A percentile compares a stretch with the other conserved stretches of the same genome.
Conservation (phyloP, 2,113 vertebrate species). For the Callopanchax toddi region DNA sequence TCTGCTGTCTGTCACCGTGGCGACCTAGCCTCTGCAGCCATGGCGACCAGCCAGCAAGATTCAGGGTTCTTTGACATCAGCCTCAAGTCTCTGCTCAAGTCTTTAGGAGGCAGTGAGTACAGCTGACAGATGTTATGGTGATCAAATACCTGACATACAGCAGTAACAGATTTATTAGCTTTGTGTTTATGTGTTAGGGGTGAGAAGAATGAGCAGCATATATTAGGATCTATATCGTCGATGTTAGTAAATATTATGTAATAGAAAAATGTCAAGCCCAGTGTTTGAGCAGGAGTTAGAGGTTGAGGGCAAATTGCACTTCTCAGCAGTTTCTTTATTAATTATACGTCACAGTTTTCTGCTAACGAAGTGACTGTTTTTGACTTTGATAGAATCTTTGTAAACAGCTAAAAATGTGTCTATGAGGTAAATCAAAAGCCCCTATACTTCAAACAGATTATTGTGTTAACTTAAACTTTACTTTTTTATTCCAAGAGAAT, state of each 20-base stretch:
- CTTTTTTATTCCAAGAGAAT: too few species aligned
- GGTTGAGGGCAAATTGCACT: constrained; percentile 38
- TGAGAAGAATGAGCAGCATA: constrained; percentile 8
- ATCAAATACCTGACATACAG: constrained; percentile 18
- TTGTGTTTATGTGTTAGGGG: constrained; percentile 11
- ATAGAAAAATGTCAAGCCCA: constrained; percentile 34
- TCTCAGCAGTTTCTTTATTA: constrained; percentile 55
- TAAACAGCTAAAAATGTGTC: too few species aligned
- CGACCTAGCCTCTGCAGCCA: constrained; percentile 77
- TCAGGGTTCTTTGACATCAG: constrained; percentile 83
- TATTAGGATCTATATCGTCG: constrained; percentile 43
- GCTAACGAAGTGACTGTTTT: constrained; percentile 3
- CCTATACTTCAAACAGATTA: too few species aligned
- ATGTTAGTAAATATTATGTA: constrained; percentile 54
- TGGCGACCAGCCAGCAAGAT: constrained; percentile 82
- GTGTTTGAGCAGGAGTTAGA: constrained; percentile 22
- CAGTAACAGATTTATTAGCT: not conserved
- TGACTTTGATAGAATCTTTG: constrained; percentile 3
- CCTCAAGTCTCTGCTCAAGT: constrained; percentile 82
- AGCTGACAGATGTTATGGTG: constrained; percentile 26
- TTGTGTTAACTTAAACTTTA: too few species aligned
- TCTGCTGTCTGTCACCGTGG: constrained; percentile 75
- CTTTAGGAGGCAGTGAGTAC: constrained; percentile 82
- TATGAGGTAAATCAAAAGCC: too few species aligned
- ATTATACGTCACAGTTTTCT: constrained; percentile 39